Base-by-base conservation (phyloP, 2,888 invertebrate genomes). In the Apotomis turbidana region DNA sequence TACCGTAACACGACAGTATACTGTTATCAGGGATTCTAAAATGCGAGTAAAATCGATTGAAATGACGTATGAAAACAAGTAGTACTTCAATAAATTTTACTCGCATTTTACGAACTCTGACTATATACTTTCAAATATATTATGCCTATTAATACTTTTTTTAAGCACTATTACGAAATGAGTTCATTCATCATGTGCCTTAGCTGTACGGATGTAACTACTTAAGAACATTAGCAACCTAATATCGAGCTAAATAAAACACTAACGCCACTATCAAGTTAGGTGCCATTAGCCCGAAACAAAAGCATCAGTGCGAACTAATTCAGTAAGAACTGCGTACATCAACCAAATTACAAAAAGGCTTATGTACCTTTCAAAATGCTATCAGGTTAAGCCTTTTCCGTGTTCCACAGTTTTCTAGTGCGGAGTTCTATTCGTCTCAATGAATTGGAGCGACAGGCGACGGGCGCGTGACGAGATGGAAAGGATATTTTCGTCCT, bases 401-500 rank as follows among this genome's bases (percentile, higher is more conserved):
- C 4, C 41, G 41, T 41, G 41, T 41, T 41, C 41, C 5, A 41
- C 41, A 41, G 41, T 6, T 6, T 49, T 54, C 54, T 66, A 59
- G n/a, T 15, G 13, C 5, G 4, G 10, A 71, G 46, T 44, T 10
- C 81, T 78, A 87, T 87, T 83, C 79, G 78, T 88, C 87, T 86
- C 84, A 85, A 88, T 89, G 89, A 88, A 88, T 90, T 84, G 79
- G 75, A 78, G 77, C 80, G 86, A 85, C 86, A 84, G 80, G 73
- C 74, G 77, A 76, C 77, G 75, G 77, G 79, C 74, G 78, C 81
- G 81, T 82, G 81, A 81, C 82, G 81, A 81, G 82, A 79, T 79
- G 83, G 78, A 79, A 73, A 66, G 74, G 27, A 63, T 58, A 67
- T 58, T 58, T 38, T 27, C 8, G 44, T 62, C 61, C 61, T 54